These are phyloP conservation scores for Sisyra terminalis DNA, from an alignment of 2,888 invertebrate species.

Conservation along the genomic window DNA sequence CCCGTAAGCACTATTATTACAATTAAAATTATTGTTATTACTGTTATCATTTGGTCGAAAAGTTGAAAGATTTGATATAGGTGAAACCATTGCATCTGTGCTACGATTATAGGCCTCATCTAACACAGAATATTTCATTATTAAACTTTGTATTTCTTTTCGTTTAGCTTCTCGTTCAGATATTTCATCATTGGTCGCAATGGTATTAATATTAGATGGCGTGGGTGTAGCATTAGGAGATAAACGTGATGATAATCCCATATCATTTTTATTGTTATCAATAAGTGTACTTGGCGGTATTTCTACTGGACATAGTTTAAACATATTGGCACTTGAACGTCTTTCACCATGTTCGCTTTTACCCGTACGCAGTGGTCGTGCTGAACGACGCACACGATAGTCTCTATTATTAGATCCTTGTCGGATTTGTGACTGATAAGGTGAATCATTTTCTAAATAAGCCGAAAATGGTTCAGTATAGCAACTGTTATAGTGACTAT, in stretches of 20 bases:
- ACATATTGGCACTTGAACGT: slow-evolving; percentile 31
- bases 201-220: slow-evolving; percentile 28
- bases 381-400: slow-evolving; percentile 20
- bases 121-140: slow-evolving; percentile 66
- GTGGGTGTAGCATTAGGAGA: slow-evolving; percentile 29
- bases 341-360: slow-evolving; percentile 29
- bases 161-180: slow-evolving; percentile 63
- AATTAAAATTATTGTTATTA: too few relatives aligned
- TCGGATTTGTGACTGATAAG: slow-evolving; percentile 3
- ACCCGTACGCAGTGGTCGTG: background rate
- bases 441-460: slow-evolving; percentile 21
- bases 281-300: slow-evolving; percentile 19
- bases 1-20: too few relatives aligned
- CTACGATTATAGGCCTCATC: slow-evolving; percentile 46
- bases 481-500: slow-evolving; percentile 4
- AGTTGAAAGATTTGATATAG: too few relatives aligned
- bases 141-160: slow-evolving; percentile 68
- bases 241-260: slow-evolving; percentile 10
- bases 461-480: slow-evolving; percentile 24
- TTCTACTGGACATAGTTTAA: slow-evolving; percentile 37
- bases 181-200: slow-evolving; percentile 31
- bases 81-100: slow-evolving; percentile 1
- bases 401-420: slow-evolving; percentile 10
- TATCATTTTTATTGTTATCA: slow-evolving; percentile 3
- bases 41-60: too few relatives aligned